These are phyloP conservation scores for Brachionus sp. DNA, from an alignment of 1,140 invertebrate genomes.

Conservation along the genomic window DNA sequence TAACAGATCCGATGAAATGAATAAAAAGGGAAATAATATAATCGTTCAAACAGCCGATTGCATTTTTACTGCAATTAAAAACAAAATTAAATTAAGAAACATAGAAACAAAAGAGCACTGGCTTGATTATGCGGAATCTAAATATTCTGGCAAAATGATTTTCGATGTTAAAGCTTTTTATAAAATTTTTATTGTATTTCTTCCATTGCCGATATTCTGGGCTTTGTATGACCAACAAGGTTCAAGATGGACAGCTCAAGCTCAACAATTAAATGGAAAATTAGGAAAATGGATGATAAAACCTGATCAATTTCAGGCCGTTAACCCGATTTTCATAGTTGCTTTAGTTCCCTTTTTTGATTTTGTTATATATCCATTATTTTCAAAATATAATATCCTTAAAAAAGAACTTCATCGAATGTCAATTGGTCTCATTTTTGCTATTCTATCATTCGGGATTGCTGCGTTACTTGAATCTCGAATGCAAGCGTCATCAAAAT, in stretches of 20 bases:
- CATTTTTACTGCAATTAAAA: constrained; percentile 14
- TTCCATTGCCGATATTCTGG: constrained; percentile 84
- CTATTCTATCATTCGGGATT: constrained; percentile 75
- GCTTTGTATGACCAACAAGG: constrained; percentile 71
- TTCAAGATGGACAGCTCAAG: constrained; percentile 91
- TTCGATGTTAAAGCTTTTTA: constrained; percentile 26
- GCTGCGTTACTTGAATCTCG: constrained; percentile 77
- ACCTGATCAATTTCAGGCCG: constrained; percentile 57
- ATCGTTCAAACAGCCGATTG: constrained; percentile 15
- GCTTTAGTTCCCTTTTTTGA: constrained; percentile 83
- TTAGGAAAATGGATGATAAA: constrained; percentile 63
- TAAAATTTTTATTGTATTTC: constrained; percentile 69
- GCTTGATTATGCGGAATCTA: constrained; percentile 71
- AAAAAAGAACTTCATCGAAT: constrained; percentile 71
- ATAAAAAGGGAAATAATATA: constrained; percentile 43
- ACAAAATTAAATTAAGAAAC: constrained; percentile 48
- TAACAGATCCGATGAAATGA: constrained; percentile 7
- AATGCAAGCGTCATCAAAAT: constrained; percentile 63
- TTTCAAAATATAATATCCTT: constrained; percentile 58
- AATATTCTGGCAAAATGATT: constrained; percentile 60
- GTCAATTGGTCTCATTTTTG: constrained; percentile 75
- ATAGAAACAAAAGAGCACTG: constrained; percentile 65
- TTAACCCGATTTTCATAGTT: constrained; percentile 81
- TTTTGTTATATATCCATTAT: constrained; percentile 65
- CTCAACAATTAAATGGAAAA: constrained; percentile 79